phyloP scores from a whole-genome alignment of 2,113 vertebrate genomes.

The Illadopsis cleaveri region DNA sequence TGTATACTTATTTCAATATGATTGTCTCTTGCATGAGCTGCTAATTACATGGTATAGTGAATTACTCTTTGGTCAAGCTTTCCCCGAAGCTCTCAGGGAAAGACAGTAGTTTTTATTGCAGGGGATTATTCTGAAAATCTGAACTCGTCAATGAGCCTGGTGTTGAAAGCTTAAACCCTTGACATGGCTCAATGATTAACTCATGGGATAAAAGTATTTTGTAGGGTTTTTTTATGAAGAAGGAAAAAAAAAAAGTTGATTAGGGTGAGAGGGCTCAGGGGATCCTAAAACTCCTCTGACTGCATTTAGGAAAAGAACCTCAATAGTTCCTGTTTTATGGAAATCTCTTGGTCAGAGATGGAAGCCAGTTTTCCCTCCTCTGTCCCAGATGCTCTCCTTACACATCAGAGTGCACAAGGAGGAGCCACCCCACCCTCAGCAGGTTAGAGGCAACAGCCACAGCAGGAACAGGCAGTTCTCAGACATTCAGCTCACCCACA shows the following conservation, averaged over 20 bases:
- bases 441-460: neutral
- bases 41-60: neutral
- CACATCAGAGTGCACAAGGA: neutral
- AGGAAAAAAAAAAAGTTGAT: neutral
- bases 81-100: neutral
- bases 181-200: neutral
- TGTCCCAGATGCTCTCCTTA: neutral
- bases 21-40: neutral
- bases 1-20: neutral
- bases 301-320: neutral
- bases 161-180: neutral
- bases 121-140: neutral
- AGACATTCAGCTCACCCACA: neutral
- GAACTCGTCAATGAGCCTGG: neutral
- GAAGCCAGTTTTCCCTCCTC: neutral
- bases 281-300: neutral
- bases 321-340: neutral
- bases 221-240: neutral
- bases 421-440: neutral
- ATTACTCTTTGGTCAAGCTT: neutral
- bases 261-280: neutral
- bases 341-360: accelerated
- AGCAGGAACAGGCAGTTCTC: neutral
- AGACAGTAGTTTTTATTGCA: neutral
- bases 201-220: neutral